Conservation (phyloP, 2,888 invertebrate species). For the Drosophila macrothrix region DNA sequence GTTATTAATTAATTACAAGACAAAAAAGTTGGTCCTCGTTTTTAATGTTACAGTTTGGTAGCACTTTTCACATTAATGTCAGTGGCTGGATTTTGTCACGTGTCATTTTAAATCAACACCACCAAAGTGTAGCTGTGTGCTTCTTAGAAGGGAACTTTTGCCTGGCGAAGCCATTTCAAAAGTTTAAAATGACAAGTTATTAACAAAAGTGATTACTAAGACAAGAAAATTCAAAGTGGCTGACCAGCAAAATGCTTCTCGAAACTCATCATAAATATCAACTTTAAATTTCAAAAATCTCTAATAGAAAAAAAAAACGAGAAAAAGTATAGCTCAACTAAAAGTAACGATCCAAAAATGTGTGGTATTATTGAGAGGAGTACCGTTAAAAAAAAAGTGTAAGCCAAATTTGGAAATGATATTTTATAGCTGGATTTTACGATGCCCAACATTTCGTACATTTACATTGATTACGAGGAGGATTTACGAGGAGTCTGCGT, state of each 20-base stretch:
- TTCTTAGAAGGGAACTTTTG: neutral
- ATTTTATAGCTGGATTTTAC: neutral
- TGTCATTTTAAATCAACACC: neutral
- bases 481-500: neutral
- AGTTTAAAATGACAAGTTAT: neutral
- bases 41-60: neutral
- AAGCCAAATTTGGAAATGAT: neutral
- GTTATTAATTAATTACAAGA: neutral
- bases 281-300: neutral
- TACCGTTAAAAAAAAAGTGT: neutral
- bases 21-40: neutral
- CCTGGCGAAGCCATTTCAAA: neutral
- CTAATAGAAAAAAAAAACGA: neutral
- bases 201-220: neutral
- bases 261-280: neutral
- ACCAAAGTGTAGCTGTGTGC: neutral
- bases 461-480: neutral
- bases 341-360: neutral
- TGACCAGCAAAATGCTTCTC: neutral
- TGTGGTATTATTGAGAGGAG: neutral
- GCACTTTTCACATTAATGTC: neutral
- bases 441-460: neutral
- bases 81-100: neutral
- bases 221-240: neutral
- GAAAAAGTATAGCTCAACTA: neutral